Evolutionary conservation across 2,113 vertebrate genomes (phyloP), one percentile per base, ranked within the genome.

Genomic region (Stegastes partitus): DNA sequence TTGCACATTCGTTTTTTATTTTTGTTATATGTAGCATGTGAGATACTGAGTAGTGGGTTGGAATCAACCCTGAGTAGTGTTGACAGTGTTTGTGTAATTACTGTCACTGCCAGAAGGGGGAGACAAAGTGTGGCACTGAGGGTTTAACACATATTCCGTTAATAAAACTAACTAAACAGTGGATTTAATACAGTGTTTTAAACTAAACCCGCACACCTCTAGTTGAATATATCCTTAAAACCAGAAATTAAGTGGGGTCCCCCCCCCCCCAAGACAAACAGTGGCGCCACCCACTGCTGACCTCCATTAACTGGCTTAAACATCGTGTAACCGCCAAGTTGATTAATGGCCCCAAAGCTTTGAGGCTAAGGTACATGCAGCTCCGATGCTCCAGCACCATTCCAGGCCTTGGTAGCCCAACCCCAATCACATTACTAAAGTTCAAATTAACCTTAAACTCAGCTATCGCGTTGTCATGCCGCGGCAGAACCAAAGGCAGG

Each of bases 291-390:
- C 44, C 19, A 16, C 19, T n/a, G 18, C 34, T 65, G 55, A 54
- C 49, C 34, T 16, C 14, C 37, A 28, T 77, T 77, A 54, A 31
- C 63, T 5, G 3, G 9, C 2, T 28, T 50, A 22, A 26, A 42
- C 44, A 18, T 14, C 12, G 8, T 22, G 18, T 10, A n/a, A 25
- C 15, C 22, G 37, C 47, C 56, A 14, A 23, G 23, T 26, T 53
- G n/a, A 74, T 61, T 23, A 77, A 54, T 71, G 39, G 8, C 12
- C 21, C 55, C 15, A 1, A 28, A 68, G 16, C 44, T 39, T 39
- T 0, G 25, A 58, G 42, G 23, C 34, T 4, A 8, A 22, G 5
- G 26, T 45, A 2, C 15, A 15, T 21, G 50, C 23, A 2, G 34
- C 28, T 23, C 66, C 25, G 37, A 31, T 22, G 4, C 15, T 37